Evolutionary conservation across 2,797 vertebrate genomes (phyloP), one percentile per base, ranked within the genome.

Genomic region (Oreortyx pictus): DNA sequence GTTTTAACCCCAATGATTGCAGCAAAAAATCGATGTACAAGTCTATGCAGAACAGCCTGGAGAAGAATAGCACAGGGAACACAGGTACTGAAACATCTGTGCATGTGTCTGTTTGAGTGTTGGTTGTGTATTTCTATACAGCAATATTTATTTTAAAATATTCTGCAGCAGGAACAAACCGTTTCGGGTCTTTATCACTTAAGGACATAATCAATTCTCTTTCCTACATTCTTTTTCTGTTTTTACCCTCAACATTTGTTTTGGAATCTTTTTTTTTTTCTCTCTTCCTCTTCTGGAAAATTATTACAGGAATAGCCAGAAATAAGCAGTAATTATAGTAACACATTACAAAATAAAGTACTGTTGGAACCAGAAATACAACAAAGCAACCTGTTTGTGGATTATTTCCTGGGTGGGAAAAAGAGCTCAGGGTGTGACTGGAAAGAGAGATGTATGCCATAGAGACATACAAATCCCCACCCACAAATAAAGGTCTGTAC

Each of bases 351-450:
- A 90, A 95, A 90, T 37, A 61, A 61, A 65, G 29, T 77, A 37
- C 37, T 65, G 57, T 77, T 95, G 37, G 60, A 95, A 93, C 70
- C 65, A 85, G 88, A 76, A 84, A 78, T 64, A n/a, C 62, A 92
- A 52, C 59, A 83, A 92, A 88, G 64, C 50, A 91, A 52, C 74
- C 44, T 89, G 43, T 47, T 70, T 88, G 76, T 88, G 89, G 56
- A 64, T 89, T 81, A 56, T 88, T 91, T 88, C 74, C 57, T 82
- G 61, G 46, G 24, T 94, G 68, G 57, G 41, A 74, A 70, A 88
- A 94, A 75, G 57, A 76, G 43, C 62, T 83, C n/a, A 46, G 68
- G 88, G 81, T 90, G 88, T 91, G 86, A 77, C 88, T 72, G 91
- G 79, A 94, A 88, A 89, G 67, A 80, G 60, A 88, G 54, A 27